Base-by-base conservation (phyloP, 2,888 invertebrate genomes). In the Polymixis flavicincta region DNA sequence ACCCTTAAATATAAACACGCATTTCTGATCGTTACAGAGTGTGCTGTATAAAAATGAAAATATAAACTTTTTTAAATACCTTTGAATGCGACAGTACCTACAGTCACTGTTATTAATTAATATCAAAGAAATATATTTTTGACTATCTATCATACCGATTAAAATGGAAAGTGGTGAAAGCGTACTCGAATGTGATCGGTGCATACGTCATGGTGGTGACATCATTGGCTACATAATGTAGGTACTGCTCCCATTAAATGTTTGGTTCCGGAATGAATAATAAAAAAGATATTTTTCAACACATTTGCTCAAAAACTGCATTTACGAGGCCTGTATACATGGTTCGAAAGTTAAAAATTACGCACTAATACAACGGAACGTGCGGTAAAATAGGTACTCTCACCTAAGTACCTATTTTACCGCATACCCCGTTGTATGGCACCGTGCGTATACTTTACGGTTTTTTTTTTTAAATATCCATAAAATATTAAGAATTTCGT, bases 121-220 rank as follows among this genome's bases (percentile, higher is more conserved):
- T 55, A 59, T n/a, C 28, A 72, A 76, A 69, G 6, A 59, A 54
- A 55, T 42, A 54, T 52, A 74, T 65, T 67, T 54, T 72, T 71
- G 42, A 69, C 37, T 42, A 61, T 69, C 5, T 22, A 45, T 32
- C 50, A 37, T 37, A 65, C 55, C 57, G 68, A 83, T 74, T 60
- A 64, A 80, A 82, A 74, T 69, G 57, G 77, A 85, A 76, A 83
- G 87, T 87, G 73, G 77, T 77, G 80, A 85, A 85, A 87, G 82
- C 66, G 66, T 52, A 54, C n/a, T 42, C 65, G 57, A 74, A 42
- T 66, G 54, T 7, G 45, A 52, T 28, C 72, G 25, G n/a, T 42
- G 52, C 32, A 25, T 65, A 80, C 80, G 78, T 77, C 85, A 80
- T 59, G 0, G 9, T 13, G 13, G n/a, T 85, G 82, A 80, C 75